phyloP scores from a whole-genome alignment of 2,113 vertebrate species.

The Cyprinus carpio region DNA sequence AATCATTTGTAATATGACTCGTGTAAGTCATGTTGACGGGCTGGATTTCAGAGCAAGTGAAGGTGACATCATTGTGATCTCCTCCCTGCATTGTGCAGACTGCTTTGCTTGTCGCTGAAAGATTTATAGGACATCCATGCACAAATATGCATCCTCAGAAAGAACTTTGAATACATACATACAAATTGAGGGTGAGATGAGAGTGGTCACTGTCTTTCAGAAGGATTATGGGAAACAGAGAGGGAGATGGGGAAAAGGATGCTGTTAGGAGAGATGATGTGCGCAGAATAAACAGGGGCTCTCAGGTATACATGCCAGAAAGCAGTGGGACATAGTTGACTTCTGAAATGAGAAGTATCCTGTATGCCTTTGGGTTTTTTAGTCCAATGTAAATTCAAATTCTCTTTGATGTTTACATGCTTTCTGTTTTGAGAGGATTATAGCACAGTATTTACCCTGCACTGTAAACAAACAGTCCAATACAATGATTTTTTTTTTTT shows the following conservation, averaged over 20 bases:
- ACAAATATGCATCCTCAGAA: conserved; percentile 24
- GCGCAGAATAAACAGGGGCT: background rate
- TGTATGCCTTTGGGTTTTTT: conserved; percentile 19
- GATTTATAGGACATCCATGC: conserved; percentile 15
- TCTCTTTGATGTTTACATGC: background rate
- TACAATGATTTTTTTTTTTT: background rate
- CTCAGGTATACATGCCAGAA: background rate
- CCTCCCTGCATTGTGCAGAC: conserved; percentile 16
- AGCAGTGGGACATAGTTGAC: background rate
- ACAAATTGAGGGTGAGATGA: conserved; percentile 36
- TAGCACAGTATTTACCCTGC: background rate
- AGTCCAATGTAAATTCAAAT: conserved; percentile 8
- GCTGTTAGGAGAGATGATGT: conserved; percentile 18
- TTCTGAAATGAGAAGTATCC: conserved; percentile 3
- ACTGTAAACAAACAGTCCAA: background rate
- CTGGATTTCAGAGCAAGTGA: background rate
- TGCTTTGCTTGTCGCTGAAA: background rate
- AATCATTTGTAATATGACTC: conserved; percentile 2
- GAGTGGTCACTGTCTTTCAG: conserved; percentile 3
- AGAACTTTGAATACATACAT: conserved; percentile 36
- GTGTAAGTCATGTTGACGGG: conserved; percentile 1
- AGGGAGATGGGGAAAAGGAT: conserved; percentile 16
- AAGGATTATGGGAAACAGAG: conserved; percentile 26
- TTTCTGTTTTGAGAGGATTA: background rate
- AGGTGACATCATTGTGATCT: conserved; percentile 22